These are phyloP conservation scores for Drosophila phalerata DNA, from an alignment of 2,888 invertebrate species.

Conservation along the genomic window DNA sequence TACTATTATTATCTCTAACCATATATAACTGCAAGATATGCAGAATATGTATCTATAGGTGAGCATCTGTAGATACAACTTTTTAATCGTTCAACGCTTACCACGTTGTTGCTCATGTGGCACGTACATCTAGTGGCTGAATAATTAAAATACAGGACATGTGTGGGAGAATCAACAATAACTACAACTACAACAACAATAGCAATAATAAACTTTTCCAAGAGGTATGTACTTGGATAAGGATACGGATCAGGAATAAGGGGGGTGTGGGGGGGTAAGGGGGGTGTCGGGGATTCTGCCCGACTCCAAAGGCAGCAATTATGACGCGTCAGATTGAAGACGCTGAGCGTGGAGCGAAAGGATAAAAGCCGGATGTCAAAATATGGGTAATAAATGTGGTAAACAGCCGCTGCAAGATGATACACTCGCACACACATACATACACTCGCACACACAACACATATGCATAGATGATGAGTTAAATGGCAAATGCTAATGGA, in stretches of 20 bases:
- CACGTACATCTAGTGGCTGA: slow-evolving; percentile 37
- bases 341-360: slow-evolving; percentile 62
- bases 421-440: slow-evolving; percentile 46
- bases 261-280: slow-evolving; percentile 5
- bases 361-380: slow-evolving; percentile 80
- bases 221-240: background rate
- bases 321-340: slow-evolving; percentile 45
- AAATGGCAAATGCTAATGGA: slow-evolving; percentile 78
- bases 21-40: background rate
- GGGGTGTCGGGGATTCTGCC: slow-evolving; percentile 16
- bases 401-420: slow-evolving; percentile 66
- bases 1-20: background rate
- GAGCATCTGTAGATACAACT: slow-evolving; percentile 9
- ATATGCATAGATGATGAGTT: slow-evolving; percentile 63
- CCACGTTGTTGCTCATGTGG: slow-evolving; percentile 25
- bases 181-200: slow-evolving; percentile 35
- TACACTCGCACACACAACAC: slow-evolving; percentile 15
- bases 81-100: slow-evolving; percentile 43
- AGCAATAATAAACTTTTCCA: slow-evolving; percentile 72
- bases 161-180: slow-evolving; percentile 30
- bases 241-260: background rate
- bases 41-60: background rate
- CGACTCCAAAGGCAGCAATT: slow-evolving; percentile 65
- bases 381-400: slow-evolving; percentile 80
- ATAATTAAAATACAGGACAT: slow-evolving; percentile 53